phyloP scores from a whole-genome alignment of 2,797 vertebrate species.

The Danionella dracula region DNA sequence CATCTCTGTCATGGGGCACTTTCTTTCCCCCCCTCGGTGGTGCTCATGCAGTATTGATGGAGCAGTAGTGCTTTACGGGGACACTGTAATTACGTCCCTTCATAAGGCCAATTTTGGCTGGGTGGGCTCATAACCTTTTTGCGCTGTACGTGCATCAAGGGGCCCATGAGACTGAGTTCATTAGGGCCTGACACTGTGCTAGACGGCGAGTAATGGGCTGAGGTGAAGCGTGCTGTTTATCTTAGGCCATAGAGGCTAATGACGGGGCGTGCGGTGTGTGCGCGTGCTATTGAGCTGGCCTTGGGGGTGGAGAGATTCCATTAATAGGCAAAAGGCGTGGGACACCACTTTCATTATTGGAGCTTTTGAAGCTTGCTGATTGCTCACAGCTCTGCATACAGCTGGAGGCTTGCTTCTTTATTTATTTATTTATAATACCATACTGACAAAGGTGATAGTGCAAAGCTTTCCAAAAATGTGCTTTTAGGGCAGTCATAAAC shows the following conservation, averaged over 20 bases:
- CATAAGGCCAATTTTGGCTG: constrained; percentile 47
- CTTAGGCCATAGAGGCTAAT: constrained; percentile 59
- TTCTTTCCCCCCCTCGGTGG: constrained; percentile 12
- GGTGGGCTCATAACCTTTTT: constrained; percentile 32
- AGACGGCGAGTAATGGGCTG: constrained; percentile 69
- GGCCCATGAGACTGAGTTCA: constrained; percentile 42
- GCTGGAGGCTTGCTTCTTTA: constrained; percentile 38
- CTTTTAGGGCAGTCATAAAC: neutral
- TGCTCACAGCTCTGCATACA: constrained; percentile 31
- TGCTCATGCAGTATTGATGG: constrained; percentile 46
- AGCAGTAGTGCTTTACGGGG: constrained; percentile 36
- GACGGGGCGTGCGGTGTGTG: constrained; percentile 41
- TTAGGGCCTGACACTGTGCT: constrained; percentile 45
- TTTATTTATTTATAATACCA: constrained; percentile 47
- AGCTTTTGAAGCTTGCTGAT: constrained; percentile 42
- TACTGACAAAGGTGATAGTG: constrained; percentile 1
- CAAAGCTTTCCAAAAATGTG: neutral
- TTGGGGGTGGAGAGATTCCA: constrained; percentile 26
- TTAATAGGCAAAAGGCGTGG: constrained; percentile 45
- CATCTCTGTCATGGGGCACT: constrained; percentile 15
- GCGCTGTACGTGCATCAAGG: constrained; percentile 30
- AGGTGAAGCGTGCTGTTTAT: constrained; percentile 40
- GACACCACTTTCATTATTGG: constrained; percentile 41
- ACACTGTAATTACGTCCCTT: constrained; percentile 42
- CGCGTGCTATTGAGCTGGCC: constrained; percentile 29